These are phyloP conservation scores for Dione juno DNA, from an alignment of 2,888 invertebrate species.

Conservation along the genomic window DNA sequence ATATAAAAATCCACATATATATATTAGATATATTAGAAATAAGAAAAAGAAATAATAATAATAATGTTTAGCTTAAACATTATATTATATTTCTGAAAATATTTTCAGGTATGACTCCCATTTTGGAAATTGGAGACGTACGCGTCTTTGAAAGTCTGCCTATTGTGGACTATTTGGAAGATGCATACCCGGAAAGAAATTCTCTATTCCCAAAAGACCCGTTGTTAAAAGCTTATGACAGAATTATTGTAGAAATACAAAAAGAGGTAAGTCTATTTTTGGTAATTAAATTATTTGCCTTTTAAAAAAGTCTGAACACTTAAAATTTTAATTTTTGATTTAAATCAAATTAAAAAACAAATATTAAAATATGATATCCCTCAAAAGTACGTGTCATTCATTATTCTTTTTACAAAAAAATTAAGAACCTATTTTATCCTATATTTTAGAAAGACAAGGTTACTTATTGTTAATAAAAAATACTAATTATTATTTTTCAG, in stretches of 20 bases:
- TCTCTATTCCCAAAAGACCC: slow-evolving; percentile 16
- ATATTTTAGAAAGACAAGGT: no score
- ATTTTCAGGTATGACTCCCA: slow-evolving; percentile 10
- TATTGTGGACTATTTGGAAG: slow-evolving; percentile 6
- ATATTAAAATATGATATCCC: no score
- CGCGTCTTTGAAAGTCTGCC: slow-evolving; percentile 16
- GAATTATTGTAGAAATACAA: slow-evolving; percentile 14
- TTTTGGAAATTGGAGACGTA: slow-evolving; percentile 3
- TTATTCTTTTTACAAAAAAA: no score
- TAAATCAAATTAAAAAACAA: no score
- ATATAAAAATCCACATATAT: no score
- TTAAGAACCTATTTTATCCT: no score
- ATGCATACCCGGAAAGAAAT: neutral
- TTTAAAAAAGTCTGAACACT: neutral
- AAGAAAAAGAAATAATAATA: no score
- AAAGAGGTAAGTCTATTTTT: neutral
- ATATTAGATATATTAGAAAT: no score
- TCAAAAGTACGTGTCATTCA: no score
- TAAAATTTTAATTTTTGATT: neutral
- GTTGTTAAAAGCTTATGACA: slow-evolving; percentile 9
- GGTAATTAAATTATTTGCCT: neutral
- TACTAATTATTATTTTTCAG: neutral
- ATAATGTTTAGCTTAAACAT: neutral
- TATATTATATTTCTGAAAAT: neutral
- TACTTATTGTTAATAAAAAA: neutral